Base-by-base conservation (phyloP, 2,113 vertebrate species). In the Microtus montanus region DNA sequence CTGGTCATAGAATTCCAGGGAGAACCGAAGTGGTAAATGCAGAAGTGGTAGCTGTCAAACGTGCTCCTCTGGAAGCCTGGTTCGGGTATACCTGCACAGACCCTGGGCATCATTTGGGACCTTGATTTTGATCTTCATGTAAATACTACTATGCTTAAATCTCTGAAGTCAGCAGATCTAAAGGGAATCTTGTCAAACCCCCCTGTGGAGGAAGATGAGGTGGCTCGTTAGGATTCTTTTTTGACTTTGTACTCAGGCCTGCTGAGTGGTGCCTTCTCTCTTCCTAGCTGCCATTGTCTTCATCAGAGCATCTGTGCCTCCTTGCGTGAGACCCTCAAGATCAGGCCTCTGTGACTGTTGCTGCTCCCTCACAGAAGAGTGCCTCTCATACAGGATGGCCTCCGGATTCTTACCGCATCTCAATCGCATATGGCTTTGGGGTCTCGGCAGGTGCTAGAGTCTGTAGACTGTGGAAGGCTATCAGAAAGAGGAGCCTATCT, bases 21-120 rank as follows among this genome's bases (percentile, higher is more conserved):
- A 44, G 0, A 20, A 49, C n/a, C n/a, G 22, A 52, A 22, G 15
- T 1, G 19, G 20, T n/a, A 38, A 79, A 4, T 13, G 28, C 54
- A 64, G 54, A 78, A 13, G 3, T 83, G 13, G 41, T 12, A 14
- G 58, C 28, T 38, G 44, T 33, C 7, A 6, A 68, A 8, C 0
- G 11, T 24, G 38, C 30, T 52, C 22, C 61, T 19, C 33, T 33
- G 11, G 52, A 19, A 49, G 75, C 58, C 20, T 71, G 61, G 47
- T 26, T 47, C 68, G 71, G 35, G 1, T 12, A 14, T 2, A 2
- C 58, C 1, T 26, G 1, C 28, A 0, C 22, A 49, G 33, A 84
- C 68, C 71, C 19, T 26, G 54, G 73, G 47, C 71, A 13, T 22
- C 8, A 47, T 74, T 20, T 61, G 78, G 44, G 17, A 71, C 33